Evolutionary conservation across 2,888 invertebrate genomes (phyloP), one percentile per base, ranked within the genome.

Genomic region (Volucella bombylans): DNA sequence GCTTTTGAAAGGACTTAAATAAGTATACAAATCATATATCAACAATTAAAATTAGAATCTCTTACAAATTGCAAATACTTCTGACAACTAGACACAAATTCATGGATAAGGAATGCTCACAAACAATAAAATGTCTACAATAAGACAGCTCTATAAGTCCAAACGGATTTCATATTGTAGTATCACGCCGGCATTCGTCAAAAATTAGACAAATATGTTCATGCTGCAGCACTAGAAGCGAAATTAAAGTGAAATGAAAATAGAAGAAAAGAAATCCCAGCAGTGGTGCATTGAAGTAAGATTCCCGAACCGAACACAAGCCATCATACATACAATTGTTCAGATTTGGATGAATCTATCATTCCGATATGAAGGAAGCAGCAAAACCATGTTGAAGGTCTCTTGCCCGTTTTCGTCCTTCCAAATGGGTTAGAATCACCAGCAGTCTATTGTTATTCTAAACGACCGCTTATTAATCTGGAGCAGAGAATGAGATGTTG

Each of bases 401-500:
- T 38, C n/a, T 64, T 52, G 41, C 41, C 10, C 39, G 52, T 6
- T 31, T 31, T 31, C 31, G 31, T 31, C 31, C 31, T 31, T 31
- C 6, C 31, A 47, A 59, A 57, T 57, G 82, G 69, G 73, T 73
- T 73, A 82, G 65, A 74, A 69, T 78, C 67, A 78, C 68, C 62
- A 82, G 68, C 67, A 64, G 57, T 11, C 65, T 59, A 79, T 79
- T 82, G 78, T 78, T 73, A 54, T 73, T 55, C 43, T 64, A 79
- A 82, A 82, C 73, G 73, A 79, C 82, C 52, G 73, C 82, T 82
- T 82, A 79, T 82, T 82, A 79, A 82, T 82, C 43, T 82, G 50
- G 72, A 76, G 54, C 45, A 78, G 50, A 38, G 47, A 68, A 78
- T 39, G 57, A 68, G 41, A 57, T 68, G 67, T 14, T 61, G 62